Base-by-base conservation (phyloP, 2,888 invertebrate species). In the Heteropelma amictum region DNA sequence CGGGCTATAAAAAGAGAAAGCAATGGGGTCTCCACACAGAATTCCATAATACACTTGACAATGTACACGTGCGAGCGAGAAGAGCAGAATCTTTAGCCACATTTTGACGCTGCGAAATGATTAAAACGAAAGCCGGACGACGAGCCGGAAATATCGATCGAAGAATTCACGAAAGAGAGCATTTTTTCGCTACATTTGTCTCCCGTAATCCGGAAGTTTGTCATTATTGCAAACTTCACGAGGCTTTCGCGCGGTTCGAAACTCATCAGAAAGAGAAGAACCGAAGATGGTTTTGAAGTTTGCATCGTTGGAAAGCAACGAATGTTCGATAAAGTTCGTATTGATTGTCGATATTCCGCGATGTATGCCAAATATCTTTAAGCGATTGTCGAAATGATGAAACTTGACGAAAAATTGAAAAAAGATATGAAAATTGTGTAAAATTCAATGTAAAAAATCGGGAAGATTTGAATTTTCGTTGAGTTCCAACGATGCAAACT, bases 1-100 rank as follows among this genome's bases (percentile, higher is more conserved):
- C 81, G 82, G 82, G 81, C 84, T 85, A 85, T 85, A 85, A 86
- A 86, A 85, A 85, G 85, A 86, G 86, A 86, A 86, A 86, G 85
- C 83, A 69, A 74, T 40, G 53, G 49, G 28, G 51, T 26, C 51
- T 64, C 51, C 45, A 60, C 51, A n/a, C n/a, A n/a, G 26, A 64
- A 60, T 74, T 74, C 69, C 38, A 45, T 53, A 54, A 70, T 70
- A 54, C 38, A 47, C 23, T 54, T 26, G 33, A 30, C 54, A 49
- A 75, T 64, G 30, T 45, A 42, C 30, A n/a, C 49, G 35, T n/a
- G 54, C 53, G 53, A 45, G 61, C 33, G 51, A 28, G 2, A 49
- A 4, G n/a, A 45, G 54, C 38, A 68, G 42, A 64, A 47, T 58
- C 19, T 26, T 61, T 28, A 14, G 7, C 26, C 35, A 10, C 26